Percentiles rank a stretch among this genome's conserved stretches.
These are phyloP conservation scores for rat (Rattus norvegicus) DNA, from an alignment of 2,113 vertebrate genomes.

Conservation along the genomic window GRCr8 NC_086019.1:216725001-216725500, in stretches of 20 bases:
- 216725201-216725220: neutral
- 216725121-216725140: neutral
- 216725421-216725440: neutral
- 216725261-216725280: neutral
- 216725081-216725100: neutral
- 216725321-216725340: neutral
- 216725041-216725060: neutral
- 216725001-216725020: neutral
- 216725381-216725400: neutral
- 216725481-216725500: fast-evolving
- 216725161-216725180: neutral
- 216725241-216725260: conserved; percentile 25
- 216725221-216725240: neutral
- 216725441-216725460: neutral
- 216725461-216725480: neutral
- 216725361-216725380: neutral
- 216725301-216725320: neutral
- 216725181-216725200: neutral
- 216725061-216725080: neutral
- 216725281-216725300: neutral
- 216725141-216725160: neutral
- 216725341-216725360: neutral
- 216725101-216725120: neutral
- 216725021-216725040: neutral
- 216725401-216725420: neutral